Base-by-base conservation (phyloP, 1,140 invertebrate species). In the Lepidurus apus region DNA sequence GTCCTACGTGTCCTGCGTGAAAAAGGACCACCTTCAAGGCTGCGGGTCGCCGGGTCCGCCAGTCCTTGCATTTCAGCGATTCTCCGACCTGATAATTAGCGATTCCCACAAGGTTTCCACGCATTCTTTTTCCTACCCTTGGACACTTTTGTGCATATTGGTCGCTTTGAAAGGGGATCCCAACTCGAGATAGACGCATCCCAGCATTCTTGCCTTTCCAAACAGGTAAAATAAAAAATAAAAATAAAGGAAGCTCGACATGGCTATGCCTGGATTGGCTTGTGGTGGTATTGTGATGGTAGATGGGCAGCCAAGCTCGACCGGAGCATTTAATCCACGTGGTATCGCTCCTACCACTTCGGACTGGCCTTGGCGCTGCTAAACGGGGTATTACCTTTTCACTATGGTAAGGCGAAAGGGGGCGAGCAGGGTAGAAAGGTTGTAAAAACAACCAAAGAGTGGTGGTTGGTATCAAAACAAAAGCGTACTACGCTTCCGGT, bases 251-350 rank as follows among this genome's bases (percentile, higher is more conserved):
- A 65, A 65, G 53, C 13, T 65, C 21, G 53, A 65, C 53, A 65
- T n/a, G 53, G 53, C 53, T 10, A n/a, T 65, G 53, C 53, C 21
- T 65, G 53, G 53, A 65, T 65, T 65, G 53, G 53, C 53, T 65
- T 65, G 17, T 65, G 53, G 53, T 21, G 17, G 53, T 7, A 13
- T 65, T 11, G 53, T 65, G 53, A 65, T 65, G 21, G 53, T 65
- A 65, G 53, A 65, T 65, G 53, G 13, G 53, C 53, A 65, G 53
- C 53, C 53, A 65, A 65, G 53, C 53, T 65, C 53, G 53, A 65
- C 53, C 17, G 53, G 53, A n/a, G 53, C 53, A 65, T 65, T 65
- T 65, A 65, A 65, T 65, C 53, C 53, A 65, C 53, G 53, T 65
- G 53, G 53, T 65, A 65, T 65, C 7, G 53, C 13, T 13, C 7